phyloP scores from a whole-genome alignment of 2,797 vertebrate genomes.

The Zenarchopterus dispar region DNA sequence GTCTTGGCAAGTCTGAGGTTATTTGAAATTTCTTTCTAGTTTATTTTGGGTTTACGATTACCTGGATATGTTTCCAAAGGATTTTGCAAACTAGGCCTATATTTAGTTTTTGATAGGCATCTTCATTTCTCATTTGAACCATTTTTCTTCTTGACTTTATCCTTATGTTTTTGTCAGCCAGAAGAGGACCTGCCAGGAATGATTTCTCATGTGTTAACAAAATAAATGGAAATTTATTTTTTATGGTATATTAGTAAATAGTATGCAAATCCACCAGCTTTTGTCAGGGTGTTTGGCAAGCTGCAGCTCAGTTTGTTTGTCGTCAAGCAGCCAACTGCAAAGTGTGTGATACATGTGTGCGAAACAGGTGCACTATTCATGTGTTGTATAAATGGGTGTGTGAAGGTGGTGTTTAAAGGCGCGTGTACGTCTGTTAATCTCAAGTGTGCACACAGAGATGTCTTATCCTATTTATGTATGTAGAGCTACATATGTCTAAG shows the following conservation, averaged over 20 bases:
- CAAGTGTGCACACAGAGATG: too few relatives aligned
- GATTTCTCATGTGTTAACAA: slow-evolving; percentile 5
- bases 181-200: slow-evolving; percentile 30
- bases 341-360: slow-evolving; percentile 11
- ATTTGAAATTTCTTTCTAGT: background rate
- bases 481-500: too few relatives aligned
- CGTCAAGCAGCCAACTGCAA: background rate
- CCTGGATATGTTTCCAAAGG: background rate
- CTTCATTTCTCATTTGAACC: background rate
- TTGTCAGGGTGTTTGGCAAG: slow-evolving; percentile 27
- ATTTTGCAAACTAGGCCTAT: background rate
- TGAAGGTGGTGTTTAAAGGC: background rate
- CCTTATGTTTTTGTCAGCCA: background rate
- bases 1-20: slow-evolving; percentile 18
- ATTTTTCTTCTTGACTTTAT: background rate
- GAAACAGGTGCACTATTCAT: slow-evolving; percentile 2
- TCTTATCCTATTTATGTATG: too few relatives aligned
- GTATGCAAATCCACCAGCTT: slow-evolving; percentile 23
- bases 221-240: slow-evolving; percentile 14
- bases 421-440: too few relatives aligned
- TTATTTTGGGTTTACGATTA: background rate
- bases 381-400: background rate
- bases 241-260: slow-evolving; percentile 19
- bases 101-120: background rate
- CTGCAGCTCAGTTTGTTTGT: slow-evolving; percentile 5